Percentiles rank a stretch among this genome's conserved stretches.
phyloP scores from a whole-genome alignment of 2,113 vertebrate genomes.

The Podocnemis expansa region DNA sequence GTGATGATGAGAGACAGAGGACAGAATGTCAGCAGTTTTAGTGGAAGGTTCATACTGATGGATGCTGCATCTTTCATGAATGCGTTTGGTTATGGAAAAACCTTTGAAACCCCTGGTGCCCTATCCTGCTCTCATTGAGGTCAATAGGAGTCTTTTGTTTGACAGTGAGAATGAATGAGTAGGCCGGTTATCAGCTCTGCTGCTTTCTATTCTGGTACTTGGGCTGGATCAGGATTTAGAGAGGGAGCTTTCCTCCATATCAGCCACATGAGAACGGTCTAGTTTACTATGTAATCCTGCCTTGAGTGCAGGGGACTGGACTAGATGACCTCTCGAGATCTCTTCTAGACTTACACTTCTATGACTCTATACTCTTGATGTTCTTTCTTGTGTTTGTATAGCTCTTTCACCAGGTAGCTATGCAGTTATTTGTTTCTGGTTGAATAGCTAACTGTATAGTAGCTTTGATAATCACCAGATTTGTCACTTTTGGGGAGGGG shows the following conservation, averaged over 20 bases:
- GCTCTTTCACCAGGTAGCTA: conserved; percentile 55
- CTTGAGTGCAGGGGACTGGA: not conserved
- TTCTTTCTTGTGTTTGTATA: conserved; percentile 40
- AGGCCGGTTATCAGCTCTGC: conserved; percentile 32
- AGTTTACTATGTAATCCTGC: not conserved
- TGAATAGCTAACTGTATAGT: conserved; percentile 39
- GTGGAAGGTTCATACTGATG: conserved; percentile 7
- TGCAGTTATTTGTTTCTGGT: not conserved
- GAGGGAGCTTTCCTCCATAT: not conserved
- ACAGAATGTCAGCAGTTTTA: not conserved
- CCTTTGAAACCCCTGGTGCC: conserved; percentile 35
- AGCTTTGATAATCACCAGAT: conserved; percentile 35
- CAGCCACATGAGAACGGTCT: not conserved
- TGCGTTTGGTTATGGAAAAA: not conserved
- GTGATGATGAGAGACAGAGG: not conserved
- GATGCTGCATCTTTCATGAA: not conserved
- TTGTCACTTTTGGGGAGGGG: conserved; percentile 36
- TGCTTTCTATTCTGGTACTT: conserved; percentile 17
- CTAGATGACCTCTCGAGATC: not conserved
- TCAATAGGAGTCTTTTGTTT: not conserved
- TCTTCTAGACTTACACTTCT: not conserved
- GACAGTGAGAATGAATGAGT: rapidly evolving
- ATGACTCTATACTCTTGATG: conserved; percentile 1
- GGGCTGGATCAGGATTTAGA: conserved; percentile 34
- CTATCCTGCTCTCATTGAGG: not conserved